These are phyloP conservation scores for Chaetophractus vellerosus DNA, from an alignment of 2,797 vertebrate species.

Conservation along the genomic window DNA sequence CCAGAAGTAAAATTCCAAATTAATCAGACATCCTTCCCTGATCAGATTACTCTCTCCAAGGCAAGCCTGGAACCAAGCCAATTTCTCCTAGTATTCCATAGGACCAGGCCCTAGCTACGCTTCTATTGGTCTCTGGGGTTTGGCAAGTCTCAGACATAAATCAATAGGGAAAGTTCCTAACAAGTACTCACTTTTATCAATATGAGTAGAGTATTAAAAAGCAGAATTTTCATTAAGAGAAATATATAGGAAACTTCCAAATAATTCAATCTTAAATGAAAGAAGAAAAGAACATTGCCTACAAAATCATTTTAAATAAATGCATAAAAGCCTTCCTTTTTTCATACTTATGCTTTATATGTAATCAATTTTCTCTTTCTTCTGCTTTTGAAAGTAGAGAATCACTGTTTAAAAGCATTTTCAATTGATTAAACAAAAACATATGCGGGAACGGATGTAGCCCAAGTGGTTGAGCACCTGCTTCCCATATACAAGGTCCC, in stretches of 20 bases:
- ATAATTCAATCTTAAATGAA: neutral
- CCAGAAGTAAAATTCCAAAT: neutral
- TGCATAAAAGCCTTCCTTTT: neutral
- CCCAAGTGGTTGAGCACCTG: too few species aligned
- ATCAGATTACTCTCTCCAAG: slow-evolving; percentile 2
- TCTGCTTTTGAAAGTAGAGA: slow-evolving; percentile 59
- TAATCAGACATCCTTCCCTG: slow-evolving; percentile 15
- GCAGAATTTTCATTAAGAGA: slow-evolving; percentile 9
- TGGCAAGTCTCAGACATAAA: neutral
- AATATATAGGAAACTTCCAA: slow-evolving; percentile 42
- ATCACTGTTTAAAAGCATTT: slow-evolving; percentile 66
- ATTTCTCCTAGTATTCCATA: neutral
- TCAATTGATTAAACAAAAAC: slow-evolving; percentile 49
- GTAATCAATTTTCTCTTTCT: slow-evolving; percentile 40
- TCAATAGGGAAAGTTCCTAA: neutral
- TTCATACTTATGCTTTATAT: neutral
- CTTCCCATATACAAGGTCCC: too few species aligned
- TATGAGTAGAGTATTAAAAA: neutral
- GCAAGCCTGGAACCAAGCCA: neutral
- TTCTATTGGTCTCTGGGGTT: neutral
- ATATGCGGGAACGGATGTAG: too few species aligned
- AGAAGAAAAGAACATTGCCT: slow-evolving; percentile 18
- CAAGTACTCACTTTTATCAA: neutral
- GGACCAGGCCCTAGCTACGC: neutral
- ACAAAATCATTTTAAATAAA: slow-evolving; percentile 62